phyloP scores from a whole-genome alignment of 2,113 vertebrate species.

The Platichthys flesus region DNA sequence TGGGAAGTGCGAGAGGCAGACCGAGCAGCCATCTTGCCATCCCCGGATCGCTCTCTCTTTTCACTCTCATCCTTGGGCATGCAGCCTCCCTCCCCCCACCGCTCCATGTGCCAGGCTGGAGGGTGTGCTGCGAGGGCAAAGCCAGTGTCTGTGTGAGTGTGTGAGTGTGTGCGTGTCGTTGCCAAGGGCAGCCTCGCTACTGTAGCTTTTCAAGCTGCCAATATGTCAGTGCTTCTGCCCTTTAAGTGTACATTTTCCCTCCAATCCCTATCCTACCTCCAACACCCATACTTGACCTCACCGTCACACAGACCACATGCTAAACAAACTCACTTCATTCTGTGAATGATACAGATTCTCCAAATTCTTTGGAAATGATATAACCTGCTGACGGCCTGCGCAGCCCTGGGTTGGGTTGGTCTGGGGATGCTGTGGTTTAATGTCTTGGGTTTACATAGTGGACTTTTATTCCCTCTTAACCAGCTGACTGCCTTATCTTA shows the following conservation, averaged over 20 bases:
- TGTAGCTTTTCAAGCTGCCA: constrained; percentile 55
- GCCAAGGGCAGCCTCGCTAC: constrained; percentile 53
- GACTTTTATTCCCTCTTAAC: constrained; percentile 44
- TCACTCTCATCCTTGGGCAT: constrained; percentile 64
- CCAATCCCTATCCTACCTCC: constrained; percentile 21
- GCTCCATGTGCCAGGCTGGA: constrained; percentile 78
- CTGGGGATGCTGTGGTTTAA: constrained; percentile 23
- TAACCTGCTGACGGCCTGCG: constrained; percentile 39
- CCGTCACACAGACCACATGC: constrained; percentile 46
- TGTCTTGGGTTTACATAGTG: constrained; percentile 47
- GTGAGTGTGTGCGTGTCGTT: constrained; percentile 14
- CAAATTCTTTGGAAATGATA: constrained; percentile 45
- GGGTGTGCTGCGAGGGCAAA: constrained; percentile 80
- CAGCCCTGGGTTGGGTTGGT: constrained; percentile 7
- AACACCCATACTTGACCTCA: constrained; percentile 42
- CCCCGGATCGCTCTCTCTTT: constrained; percentile 53
- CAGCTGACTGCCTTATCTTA: constrained; percentile 53
- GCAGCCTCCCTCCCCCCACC: constrained; percentile 37
- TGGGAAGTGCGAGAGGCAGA: constrained; percentile 22
- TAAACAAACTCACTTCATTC: constrained; percentile 21
- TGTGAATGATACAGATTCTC: constrained; percentile 46
- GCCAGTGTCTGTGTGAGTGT: constrained; percentile 33
- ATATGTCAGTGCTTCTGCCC: constrained; percentile 30
- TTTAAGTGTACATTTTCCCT: constrained; percentile 32
- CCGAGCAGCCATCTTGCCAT: constrained; percentile 69